phyloP scores from a whole-genome alignment of 2,113 vertebrate genomes.

The Charadrius vociferus region DNA sequence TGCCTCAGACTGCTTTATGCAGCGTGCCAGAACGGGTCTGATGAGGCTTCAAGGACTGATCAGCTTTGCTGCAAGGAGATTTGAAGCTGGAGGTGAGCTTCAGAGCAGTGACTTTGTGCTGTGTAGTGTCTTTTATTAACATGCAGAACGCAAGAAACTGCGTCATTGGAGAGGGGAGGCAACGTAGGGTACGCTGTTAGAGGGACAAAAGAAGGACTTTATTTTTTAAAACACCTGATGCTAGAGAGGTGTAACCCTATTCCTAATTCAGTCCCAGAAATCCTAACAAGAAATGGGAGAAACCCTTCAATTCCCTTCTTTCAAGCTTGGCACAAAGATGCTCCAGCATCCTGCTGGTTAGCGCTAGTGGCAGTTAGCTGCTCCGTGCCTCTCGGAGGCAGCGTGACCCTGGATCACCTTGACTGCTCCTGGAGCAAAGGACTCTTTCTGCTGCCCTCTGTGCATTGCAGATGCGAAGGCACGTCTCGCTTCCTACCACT shows the following conservation, averaged over 20 bases:
- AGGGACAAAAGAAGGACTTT: not conserved
- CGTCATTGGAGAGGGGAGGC: not conserved
- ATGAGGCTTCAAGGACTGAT: conserved; percentile 40
- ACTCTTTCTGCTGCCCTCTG: not conserved
- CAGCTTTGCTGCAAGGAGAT: conserved; percentile 30
- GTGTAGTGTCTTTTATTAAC: conserved; percentile 21
- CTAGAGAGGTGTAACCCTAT: not conserved
- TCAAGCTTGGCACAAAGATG: not conserved
- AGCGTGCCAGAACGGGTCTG: conserved; percentile 15
- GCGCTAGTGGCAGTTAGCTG: not conserved
- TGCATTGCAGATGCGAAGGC: not conserved
- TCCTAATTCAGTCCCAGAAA: not conserved
- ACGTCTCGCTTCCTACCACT: not conserved
- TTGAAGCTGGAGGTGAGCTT: conserved; percentile 36
- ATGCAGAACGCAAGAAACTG: not conserved
- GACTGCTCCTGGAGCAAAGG: not conserved
- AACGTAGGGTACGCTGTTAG: not conserved
- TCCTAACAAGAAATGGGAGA: not conserved
- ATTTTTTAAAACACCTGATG: not conserved
- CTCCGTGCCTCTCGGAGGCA: not conserved
- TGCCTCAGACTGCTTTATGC: conserved; percentile 1
- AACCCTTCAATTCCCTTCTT: not conserved
- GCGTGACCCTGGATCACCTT: not conserved
- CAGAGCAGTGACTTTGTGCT: conserved; percentile 40
- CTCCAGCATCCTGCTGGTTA: not conserved